Conservation (phyloP, 2,797 vertebrate genomes). For the Lutjanus argentimaculatus region DNA sequence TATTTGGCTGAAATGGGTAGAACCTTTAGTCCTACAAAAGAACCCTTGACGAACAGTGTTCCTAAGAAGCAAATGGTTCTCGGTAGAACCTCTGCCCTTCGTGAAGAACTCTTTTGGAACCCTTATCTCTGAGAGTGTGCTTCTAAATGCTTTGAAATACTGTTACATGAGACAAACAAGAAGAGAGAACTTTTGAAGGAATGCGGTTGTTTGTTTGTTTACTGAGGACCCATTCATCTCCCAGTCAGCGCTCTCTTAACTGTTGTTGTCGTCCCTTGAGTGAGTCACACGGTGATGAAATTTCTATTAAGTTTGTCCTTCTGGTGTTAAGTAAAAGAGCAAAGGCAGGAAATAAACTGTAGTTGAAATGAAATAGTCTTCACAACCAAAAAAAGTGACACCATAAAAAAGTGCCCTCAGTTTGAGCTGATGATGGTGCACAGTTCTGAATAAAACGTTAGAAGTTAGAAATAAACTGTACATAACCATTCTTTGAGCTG, state of each 20-base stretch:
- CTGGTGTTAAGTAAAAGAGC: background rate
- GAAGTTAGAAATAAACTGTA: background rate
- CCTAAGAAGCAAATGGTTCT: too few species aligned
- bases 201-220: background rate
- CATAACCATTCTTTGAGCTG: background rate
- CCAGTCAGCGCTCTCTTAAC: background rate
- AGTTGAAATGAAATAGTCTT: background rate
- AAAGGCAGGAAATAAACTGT: background rate
- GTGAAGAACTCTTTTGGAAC: too few species aligned
- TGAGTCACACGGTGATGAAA: background rate
- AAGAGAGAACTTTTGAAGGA: background rate
- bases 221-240: background rate
- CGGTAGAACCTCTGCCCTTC: too few species aligned
- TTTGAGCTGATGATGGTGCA: background rate
- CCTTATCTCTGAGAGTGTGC: too few species aligned
- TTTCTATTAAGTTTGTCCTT: background rate
- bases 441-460: background rate
- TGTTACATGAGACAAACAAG: background rate
- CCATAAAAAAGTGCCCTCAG: background rate
- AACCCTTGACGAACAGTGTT: too few species aligned
- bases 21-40: too few species aligned
- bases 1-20: too few species aligned
- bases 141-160: conserved; percentile 3
- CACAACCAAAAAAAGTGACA: background rate
- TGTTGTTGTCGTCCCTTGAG: background rate